Base-by-base conservation (phyloP, 2,888 invertebrate species). In the Tryphoninae sp. region DNA sequence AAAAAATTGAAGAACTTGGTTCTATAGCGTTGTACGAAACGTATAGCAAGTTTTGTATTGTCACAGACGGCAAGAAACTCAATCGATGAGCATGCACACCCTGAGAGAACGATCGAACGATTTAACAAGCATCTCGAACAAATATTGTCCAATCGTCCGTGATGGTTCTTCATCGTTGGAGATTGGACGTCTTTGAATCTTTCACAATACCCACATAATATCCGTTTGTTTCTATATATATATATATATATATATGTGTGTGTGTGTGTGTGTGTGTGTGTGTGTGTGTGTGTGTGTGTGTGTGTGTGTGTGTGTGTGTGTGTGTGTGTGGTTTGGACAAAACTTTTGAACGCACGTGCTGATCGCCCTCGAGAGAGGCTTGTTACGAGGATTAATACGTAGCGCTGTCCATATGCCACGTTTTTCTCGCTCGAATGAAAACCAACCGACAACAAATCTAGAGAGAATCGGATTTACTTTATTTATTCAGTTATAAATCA, bases 321-420 rank as follows among this genome's bases (percentile, higher is more conserved):
- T 26, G 0, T 26, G 26, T 26, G 23, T n/a, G 49, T 19, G 71
- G 77, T 80, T 73, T 73, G 82, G 82, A 80, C 83, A 68, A 83
- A 62, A 76, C 82, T 80, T 83, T 83, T 67, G 19, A 74, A 59
- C 61, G 80, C 84, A 67, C 84, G 81, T 78, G 76, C 83, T 78
- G 67, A 45, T 69, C 77, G 62, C 74, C 67, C 72, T 72, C 76
- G 59, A 58, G 78, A 13, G 53, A 68, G 73, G 80, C 83, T 83
- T 83, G 79, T 80, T 85, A 84, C 79, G 75, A 82, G 82, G 84
- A 82, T 85, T 85, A 83, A 85, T 86, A 81, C 83, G 62, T 80
- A 76, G 65, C 82, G 79, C 78, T 67, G 78, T 78, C 84, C 83
- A 79, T 82, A 83, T 84, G 81, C 82, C 85, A 86, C 82, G 84